These are phyloP conservation scores for Callaeas wilsoni DNA, from an alignment of 2,113 vertebrate genomes.

Conservation along the genomic window DNA sequence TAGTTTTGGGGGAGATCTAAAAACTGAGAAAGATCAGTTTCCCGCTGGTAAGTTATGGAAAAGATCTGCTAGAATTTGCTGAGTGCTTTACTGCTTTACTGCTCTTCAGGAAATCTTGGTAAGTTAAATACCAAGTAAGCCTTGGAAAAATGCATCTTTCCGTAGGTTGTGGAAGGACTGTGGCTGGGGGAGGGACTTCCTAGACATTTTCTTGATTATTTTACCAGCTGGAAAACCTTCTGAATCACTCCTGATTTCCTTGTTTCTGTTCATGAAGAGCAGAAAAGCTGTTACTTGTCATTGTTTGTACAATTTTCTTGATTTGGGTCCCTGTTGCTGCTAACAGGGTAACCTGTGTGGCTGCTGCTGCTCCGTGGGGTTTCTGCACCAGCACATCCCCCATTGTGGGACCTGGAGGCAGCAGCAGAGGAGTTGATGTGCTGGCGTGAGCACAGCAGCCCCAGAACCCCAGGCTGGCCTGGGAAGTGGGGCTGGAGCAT, in stretches of 20 bases:
- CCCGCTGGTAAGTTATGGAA: not conserved
- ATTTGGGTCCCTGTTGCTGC: not conserved
- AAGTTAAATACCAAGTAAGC: not conserved
- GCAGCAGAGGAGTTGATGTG: not conserved
- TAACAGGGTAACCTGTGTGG: rapidly evolving
- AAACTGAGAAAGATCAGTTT: not conserved
- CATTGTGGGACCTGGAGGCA: not conserved
- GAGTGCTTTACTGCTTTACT: not conserved
- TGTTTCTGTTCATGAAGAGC: not conserved
- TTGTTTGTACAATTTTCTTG: not conserved
- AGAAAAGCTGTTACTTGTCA: not conserved
- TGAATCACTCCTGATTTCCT: not conserved
- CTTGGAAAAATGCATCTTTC: not conserved
- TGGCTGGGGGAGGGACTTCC: not conserved
- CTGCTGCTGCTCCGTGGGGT: not conserved
- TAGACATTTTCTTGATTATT: not conserved
- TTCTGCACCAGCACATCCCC: not conserved
- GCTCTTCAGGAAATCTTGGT: too few relatives aligned
- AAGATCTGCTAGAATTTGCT: not conserved
- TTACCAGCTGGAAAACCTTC: not conserved
- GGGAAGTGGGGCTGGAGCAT: not conserved
- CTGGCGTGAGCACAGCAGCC: not conserved
- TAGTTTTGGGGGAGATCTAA: not conserved
- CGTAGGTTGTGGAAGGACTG: not conserved
- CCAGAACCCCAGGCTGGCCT: not conserved